These are phyloP conservation scores for Aleiodes alternator DNA, from an alignment of 2,888 invertebrate genomes.

Conservation along the genomic window DNA sequence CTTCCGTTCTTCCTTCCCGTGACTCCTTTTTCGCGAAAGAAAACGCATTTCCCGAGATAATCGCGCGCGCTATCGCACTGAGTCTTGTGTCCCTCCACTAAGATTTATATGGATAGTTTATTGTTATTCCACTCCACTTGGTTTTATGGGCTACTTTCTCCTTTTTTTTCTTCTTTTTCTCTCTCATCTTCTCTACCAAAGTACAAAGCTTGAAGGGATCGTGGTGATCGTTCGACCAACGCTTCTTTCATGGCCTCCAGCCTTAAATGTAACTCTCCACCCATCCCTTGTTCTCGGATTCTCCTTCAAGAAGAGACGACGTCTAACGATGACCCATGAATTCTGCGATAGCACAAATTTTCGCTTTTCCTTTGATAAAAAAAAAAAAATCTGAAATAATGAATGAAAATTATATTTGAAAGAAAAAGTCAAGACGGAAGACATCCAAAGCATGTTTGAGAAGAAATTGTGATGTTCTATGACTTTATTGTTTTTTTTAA, in stretches of 20 bases:
- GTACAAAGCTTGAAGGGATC: slow-evolving; percentile 41
- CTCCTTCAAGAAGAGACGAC: slow-evolving; percentile 52
- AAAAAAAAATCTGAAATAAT: slow-evolving; percentile 2
- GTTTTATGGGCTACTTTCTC: slow-evolving; percentile 65
- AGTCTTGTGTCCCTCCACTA: slow-evolving; percentile 62
- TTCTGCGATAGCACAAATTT: slow-evolving; percentile 14
- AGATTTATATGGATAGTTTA: slow-evolving; percentile 72
- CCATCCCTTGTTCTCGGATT: slow-evolving; percentile 33
- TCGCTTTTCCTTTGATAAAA: slow-evolving; percentile 9
- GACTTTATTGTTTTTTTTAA: too few relatives aligned
- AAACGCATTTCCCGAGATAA: slow-evolving; percentile 71
- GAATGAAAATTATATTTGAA: too few relatives aligned
- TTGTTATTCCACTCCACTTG: slow-evolving; percentile 72
- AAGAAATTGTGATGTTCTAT: too few relatives aligned
- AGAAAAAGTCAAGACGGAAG: too few relatives aligned
- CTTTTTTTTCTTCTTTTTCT: slow-evolving; percentile 51
- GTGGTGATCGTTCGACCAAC: slow-evolving; percentile 55
- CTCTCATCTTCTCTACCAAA: slow-evolving; percentile 10
- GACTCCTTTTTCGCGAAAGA: slow-evolving; percentile 59
- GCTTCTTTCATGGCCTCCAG: slow-evolving; percentile 60
- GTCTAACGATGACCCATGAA: slow-evolving; percentile 46
- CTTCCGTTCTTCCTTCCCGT: slow-evolving; percentile 47
- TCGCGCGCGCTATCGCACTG: slow-evolving; percentile 67
- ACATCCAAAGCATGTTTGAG: too few relatives aligned
- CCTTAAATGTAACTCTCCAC: slow-evolving; percentile 57